phyloP scores from a whole-genome alignment of 2,888 invertebrate species.

The Mesochorus sp. region DNA sequence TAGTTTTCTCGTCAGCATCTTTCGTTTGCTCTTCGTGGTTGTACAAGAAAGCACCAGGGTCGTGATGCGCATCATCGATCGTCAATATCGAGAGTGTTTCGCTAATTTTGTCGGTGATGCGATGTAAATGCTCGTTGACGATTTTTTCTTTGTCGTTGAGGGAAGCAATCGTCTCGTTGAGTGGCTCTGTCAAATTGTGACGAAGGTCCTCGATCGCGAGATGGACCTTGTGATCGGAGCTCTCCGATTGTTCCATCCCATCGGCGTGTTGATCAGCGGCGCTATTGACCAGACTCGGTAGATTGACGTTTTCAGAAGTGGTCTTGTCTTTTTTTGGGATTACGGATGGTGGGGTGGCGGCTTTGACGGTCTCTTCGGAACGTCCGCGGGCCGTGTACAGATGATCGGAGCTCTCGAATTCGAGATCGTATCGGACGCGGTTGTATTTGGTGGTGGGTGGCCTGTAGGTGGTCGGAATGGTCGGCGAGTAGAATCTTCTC shows the following conservation, averaged over 20 bases:
- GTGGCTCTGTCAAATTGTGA: slow-evolving; percentile 35
- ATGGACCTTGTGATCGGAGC: slow-evolving; percentile 27
- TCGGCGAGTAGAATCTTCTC: slow-evolving; percentile 76
- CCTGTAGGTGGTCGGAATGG: slow-evolving; percentile 74
- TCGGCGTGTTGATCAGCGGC: slow-evolving; percentile 63
- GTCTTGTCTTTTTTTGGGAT: not conserved
- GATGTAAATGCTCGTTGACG: slow-evolving; percentile 8
- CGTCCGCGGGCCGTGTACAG: slow-evolving; percentile 68
- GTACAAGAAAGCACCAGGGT: slow-evolving; percentile 39
- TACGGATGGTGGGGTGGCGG: slow-evolving; percentile 25
- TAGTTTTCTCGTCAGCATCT: not conserved
- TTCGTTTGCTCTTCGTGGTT: slow-evolving; percentile 3
- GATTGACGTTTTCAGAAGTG: not conserved
- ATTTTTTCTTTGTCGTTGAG: slow-evolving; percentile 16
- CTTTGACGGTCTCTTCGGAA: slow-evolving; percentile 32
- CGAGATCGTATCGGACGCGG: slow-evolving; percentile 67
- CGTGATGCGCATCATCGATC: slow-evolving; percentile 40
- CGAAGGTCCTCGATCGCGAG: not conserved
- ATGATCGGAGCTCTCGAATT: slow-evolving; percentile 73
- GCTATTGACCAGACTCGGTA: not conserved
- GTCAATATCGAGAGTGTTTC: slow-evolving; percentile 44
- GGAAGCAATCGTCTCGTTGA: slow-evolving; percentile 38
- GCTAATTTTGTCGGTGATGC: slow-evolving; percentile 8
- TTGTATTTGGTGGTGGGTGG: slow-evolving; percentile 65
- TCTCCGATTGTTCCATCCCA: slow-evolving; percentile 65